Conservation (phyloP, 1,140 invertebrate genomes). For the Hycleus phaleratus region DNA sequence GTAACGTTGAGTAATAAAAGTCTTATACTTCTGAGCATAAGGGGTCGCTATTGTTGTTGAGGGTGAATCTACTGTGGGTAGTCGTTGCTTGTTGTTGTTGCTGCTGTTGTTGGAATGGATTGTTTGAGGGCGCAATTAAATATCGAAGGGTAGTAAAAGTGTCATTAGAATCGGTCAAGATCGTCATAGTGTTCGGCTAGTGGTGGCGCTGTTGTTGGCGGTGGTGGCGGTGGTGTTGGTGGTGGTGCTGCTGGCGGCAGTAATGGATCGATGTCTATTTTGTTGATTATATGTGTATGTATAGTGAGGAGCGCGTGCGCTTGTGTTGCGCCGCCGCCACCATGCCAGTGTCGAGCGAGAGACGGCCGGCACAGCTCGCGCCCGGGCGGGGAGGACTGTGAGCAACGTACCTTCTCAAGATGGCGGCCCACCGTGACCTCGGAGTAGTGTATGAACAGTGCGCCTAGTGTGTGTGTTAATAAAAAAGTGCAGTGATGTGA, state of each 20-base stretch:
- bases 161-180: no score
- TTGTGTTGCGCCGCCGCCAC: slow-evolving; percentile 16
- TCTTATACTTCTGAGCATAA: no score
- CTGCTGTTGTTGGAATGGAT: no score
- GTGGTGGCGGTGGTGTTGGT: slow-evolving; percentile 2
- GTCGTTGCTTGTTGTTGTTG: no score
- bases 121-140: no score
- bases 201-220: no score
- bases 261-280: slow-evolving; percentile 18
- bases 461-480: slow-evolving; percentile 19
- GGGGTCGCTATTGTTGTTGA: no score
- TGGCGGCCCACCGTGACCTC: slow-evolving; percentile 34
- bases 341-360: slow-evolving; percentile 33
- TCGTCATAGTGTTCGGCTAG: no score
- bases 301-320: slow-evolving; percentile 20
- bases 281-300: no score
- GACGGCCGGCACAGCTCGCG: slow-evolving; percentile 38
- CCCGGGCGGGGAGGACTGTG: slow-evolving; percentile 40
- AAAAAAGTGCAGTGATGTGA: slow-evolving; percentile 27
- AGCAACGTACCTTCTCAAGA: slow-evolving; percentile 36
- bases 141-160: no score
- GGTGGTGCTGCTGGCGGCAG: slow-evolving; percentile 3
- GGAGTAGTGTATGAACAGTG: slow-evolving; percentile 16
- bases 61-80: no score
- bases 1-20: no score